Evolutionary conservation across 2,113 vertebrate genomes (phyloP).

Genomic region (Noturus placidus): DNA sequence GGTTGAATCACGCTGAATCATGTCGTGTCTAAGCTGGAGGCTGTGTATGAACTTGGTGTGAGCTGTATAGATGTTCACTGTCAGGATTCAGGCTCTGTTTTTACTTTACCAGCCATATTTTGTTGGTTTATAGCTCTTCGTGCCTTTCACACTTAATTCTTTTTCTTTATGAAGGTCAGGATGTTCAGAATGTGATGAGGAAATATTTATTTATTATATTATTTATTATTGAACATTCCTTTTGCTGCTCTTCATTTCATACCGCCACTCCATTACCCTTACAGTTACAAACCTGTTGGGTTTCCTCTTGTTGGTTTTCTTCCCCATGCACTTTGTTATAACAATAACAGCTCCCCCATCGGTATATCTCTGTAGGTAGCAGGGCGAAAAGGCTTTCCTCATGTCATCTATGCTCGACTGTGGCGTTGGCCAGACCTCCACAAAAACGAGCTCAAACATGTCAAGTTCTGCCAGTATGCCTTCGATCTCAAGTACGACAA

Average conservation of each 20-base stretch:
- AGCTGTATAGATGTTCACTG: neutral
- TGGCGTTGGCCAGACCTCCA: conserved; percentile 82
- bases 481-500: conserved; percentile 85
- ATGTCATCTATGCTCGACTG: conserved; percentile 78
- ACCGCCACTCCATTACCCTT: neutral
- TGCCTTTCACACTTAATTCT: neutral
- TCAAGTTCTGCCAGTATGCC: conserved; percentile 77
- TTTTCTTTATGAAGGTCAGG: neutral
- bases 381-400: conserved; percentile 79
- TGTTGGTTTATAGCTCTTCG: neutral
- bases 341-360: neutral
- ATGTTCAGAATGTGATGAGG: conserved; percentile 6
- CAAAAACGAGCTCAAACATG: conserved; percentile 85
- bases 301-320: neutral
- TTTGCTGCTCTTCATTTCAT: conserved; percentile 1
- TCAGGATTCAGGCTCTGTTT: neutral
- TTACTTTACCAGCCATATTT: neutral
- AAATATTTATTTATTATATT: too few relatives aligned
- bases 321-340: neutral
- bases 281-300: neutral
- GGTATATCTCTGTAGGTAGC: conserved; percentile 67
- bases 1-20: conserved; percentile 44
- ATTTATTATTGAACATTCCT: neutral
- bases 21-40: neutral
- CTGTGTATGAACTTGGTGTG: conserved; percentile 1